Percentiles rank a stretch among this genome's conserved stretches.
Conservation (phyloP, 1,140 invertebrate genomes). For the Cataglyphis hispanica region DNA sequence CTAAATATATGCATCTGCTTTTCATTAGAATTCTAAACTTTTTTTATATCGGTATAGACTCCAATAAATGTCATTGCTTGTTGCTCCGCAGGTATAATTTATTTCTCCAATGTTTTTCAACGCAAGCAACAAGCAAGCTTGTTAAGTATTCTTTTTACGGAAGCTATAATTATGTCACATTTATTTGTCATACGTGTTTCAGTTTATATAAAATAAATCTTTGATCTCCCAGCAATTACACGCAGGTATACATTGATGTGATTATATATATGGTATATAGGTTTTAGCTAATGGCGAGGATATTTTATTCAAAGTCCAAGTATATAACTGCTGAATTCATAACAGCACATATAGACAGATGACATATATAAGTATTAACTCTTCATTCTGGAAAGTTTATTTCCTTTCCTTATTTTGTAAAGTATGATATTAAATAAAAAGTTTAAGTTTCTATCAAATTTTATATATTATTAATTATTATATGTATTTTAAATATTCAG, state of each 20-base stretch:
- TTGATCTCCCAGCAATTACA: slow-evolving; percentile 62
- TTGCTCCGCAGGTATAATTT: slow-evolving; percentile 38
- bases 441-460: not conserved
- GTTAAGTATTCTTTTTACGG: slow-evolving; percentile 63
- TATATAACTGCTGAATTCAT: slow-evolving; percentile 53
- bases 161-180: slow-evolving; percentile 69
- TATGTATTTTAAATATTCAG: not conserved
- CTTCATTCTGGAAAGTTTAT: not conserved
- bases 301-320: slow-evolving; percentile 70
- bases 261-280: slow-evolving; percentile 67
- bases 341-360: slow-evolving; percentile 34
- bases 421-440: slow-evolving; percentile 43
- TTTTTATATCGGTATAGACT: slow-evolving; percentile 54
- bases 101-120: slow-evolving; percentile 33
- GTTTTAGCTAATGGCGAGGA: slow-evolving; percentile 62
- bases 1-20: slow-evolving; percentile 57
- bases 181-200: slow-evolving; percentile 74
- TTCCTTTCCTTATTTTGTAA: not conserved
- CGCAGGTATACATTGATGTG: slow-evolving; percentile 65
- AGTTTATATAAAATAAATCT: slow-evolving; percentile 78
- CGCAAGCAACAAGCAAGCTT: slow-evolving; percentile 55
- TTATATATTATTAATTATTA: not conserved
- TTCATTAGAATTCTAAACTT: slow-evolving; percentile 55
- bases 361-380: not conserved
- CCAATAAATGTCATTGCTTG: slow-evolving; percentile 72